phyloP scores from a whole-genome alignment of 2,113 vertebrate species.

The Myodes glareolus region DNA sequence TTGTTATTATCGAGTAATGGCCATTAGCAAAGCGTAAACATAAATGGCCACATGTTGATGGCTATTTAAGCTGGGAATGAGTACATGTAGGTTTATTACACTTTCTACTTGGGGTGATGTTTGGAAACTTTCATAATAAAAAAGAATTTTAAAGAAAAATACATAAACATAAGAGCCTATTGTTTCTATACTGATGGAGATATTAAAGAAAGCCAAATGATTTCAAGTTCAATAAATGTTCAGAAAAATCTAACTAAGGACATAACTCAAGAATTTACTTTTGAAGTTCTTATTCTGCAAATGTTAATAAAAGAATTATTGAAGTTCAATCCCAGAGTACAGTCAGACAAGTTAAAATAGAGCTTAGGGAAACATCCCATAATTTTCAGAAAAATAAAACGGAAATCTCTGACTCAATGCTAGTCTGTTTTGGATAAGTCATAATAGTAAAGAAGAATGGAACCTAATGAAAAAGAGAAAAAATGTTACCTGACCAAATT shows the following conservation, averaged over 20 bases:
- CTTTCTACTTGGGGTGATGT: conserved; percentile 31
- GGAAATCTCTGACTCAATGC: conserved; percentile 61
- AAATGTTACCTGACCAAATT: conserved; percentile 59
- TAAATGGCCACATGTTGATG: conserved; percentile 29
- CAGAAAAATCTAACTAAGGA: conserved; percentile 46
- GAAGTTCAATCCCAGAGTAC: conserved; percentile 42
- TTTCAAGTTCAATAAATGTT: conserved; percentile 66
- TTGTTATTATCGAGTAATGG: neutral
- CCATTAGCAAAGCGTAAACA: conserved; percentile 50
- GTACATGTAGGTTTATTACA: conserved; percentile 1
- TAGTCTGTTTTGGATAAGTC: conserved; percentile 73
- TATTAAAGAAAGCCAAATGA: conserved; percentile 62
- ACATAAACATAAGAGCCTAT: conserved; percentile 56
- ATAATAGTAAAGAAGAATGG: conserved; percentile 72
- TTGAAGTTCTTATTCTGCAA: conserved; percentile 62
- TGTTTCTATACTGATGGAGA: conserved; percentile 38
- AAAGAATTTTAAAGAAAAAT: conserved; percentile 60
- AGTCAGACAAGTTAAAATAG: conserved; percentile 63
- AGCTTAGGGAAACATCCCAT: conserved; percentile 66
- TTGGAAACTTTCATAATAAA: conserved; percentile 67
- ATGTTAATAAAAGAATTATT: conserved; percentile 72
- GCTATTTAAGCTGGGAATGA: conserved; percentile 26
- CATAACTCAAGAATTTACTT: conserved; percentile 34
- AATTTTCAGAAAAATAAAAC: conserved; percentile 73
- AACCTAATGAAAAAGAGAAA: conserved; percentile 67